A percentile compares a stretch with the other conserved stretches of the same genome.
phyloP scores from a whole-genome alignment of 2,113 vertebrate species.

The Cariama cristata region DNA sequence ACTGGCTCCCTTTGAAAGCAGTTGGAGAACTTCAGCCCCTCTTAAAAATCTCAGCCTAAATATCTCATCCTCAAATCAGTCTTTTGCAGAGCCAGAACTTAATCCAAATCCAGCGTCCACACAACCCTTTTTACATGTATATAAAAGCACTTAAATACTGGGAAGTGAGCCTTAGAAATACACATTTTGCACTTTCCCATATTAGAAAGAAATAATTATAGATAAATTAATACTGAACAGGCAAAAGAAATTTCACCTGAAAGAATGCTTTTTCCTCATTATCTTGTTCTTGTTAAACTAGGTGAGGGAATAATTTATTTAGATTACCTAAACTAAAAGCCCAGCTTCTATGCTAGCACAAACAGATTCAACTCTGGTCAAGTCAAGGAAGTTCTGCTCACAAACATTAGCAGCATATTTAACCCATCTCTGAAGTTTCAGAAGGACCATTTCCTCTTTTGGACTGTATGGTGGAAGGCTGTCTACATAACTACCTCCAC shows the following conservation, averaged over 20 bases:
- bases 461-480: not conserved
- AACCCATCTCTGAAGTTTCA: not conserved
- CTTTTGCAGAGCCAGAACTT: not conserved
- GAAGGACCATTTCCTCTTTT: conserved; percentile 26
- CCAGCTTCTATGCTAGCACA: not conserved
- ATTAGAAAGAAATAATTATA: not conserved
- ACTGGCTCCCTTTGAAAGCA: not conserved
- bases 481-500: not conserved
- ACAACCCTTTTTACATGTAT: not conserved
- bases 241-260: not conserved
- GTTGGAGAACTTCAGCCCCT: not conserved
- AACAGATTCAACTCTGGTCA: not conserved
- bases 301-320: not conserved
- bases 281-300: not conserved
- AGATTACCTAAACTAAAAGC: not conserved
- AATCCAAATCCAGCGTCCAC: not conserved
- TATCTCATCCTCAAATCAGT: not conserved
- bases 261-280: not conserved
- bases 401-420: not conserved
- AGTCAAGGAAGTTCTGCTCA: not conserved
- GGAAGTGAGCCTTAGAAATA: not conserved
- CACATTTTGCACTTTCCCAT: not conserved
- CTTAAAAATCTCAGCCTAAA: not conserved
- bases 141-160: not conserved
- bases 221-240: not conserved